Evolutionary conservation across 2,113 vertebrate species (phyloP), one percentile per base, ranked within the genome.

Genomic region (Coturnix japonica): DNA sequence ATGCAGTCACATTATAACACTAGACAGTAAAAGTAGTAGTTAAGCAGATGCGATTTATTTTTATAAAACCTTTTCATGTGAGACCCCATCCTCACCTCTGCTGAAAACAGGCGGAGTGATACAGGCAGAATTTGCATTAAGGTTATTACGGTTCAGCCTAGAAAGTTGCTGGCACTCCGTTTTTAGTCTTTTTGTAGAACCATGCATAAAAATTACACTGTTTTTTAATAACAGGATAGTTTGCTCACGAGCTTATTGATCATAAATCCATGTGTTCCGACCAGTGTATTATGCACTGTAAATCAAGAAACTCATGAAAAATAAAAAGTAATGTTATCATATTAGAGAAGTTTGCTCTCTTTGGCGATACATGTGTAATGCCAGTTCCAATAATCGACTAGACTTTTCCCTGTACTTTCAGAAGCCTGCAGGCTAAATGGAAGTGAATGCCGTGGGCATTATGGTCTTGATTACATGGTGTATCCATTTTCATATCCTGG

Each of bases 371-470:
- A 87, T 84, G 30, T 46, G 67, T 95, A 93, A 91, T 93, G 16
- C 39, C 74, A 51, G 46, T 26, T 94, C 85, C 81, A 73, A 84
- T 90, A 93, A 93, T 95, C 25, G 4, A 84, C 65, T 85, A 85
- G 78, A 81, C 47, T 95, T 95, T 90, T 35, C 89, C 79, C 78
- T 54, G 81, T 81, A 61, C 81, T 93, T 94, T 95, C 79, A 95
- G 91, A 95, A 96, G 94, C 96, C 95, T 95, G 69, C 92, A 96
- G 96, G 96, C 95, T 94, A 96, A 91, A 80, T 95, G 95, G 90
- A 94, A 89, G 95, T 81, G 89, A 79, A 93, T 87, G 95, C 95
- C 18, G 1, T 87, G 78, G 93, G 95, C 96, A 93, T 96, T 87
- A 96, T 89, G 87, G 73, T 94, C 67, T 90, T 95, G 94, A 95